A percentile compares a stretch with the other conserved stretches of the same genome.
Conservation (phyloP, 1,140 invertebrate species). For the Cotesia typhae region DNA sequence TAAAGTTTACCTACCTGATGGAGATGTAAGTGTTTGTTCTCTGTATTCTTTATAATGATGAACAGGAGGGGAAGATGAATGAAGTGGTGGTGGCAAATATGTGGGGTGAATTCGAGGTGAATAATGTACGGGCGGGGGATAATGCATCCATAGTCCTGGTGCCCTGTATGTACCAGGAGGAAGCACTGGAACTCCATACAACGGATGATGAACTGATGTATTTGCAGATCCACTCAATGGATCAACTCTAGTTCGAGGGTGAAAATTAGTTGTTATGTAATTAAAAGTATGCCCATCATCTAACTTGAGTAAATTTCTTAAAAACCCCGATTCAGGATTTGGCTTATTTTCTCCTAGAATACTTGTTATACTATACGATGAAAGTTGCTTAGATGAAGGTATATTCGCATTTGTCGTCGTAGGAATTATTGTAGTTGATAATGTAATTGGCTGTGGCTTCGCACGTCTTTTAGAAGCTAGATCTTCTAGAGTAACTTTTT, state of each 20-base stretch:
- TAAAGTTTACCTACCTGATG: slow-evolving; percentile 54
- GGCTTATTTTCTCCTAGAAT: slow-evolving; percentile 71
- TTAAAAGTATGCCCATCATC: slow-evolving; percentile 60
- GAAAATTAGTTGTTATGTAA: slow-evolving; percentile 60
- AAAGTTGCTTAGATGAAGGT: slow-evolving; percentile 67
- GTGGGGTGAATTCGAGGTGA: slow-evolving; percentile 58
- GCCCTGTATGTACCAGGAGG: slow-evolving; percentile 64
- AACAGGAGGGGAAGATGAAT: slow-evolving; percentile 58
- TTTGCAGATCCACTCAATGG: slow-evolving; percentile 55
- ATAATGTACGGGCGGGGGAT: slow-evolving; percentile 65
- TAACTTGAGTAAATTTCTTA: slow-evolving; percentile 62
- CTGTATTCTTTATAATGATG: slow-evolving; percentile 65
- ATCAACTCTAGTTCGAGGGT: slow-evolving; percentile 56
- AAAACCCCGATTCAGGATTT: slow-evolving; percentile 58
- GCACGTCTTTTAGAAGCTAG: slow-evolving; percentile 62
- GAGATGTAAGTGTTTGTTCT: slow-evolving; percentile 64
- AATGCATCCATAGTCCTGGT: slow-evolving; percentile 66
- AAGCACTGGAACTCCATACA: slow-evolving; percentile 61
- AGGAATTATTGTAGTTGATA: slow-evolving; percentile 41
- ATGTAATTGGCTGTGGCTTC: slow-evolving; percentile 55
- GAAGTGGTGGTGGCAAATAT: slow-evolving; percentile 57
- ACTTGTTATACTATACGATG: slow-evolving; percentile 82
- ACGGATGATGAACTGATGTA: slow-evolving; percentile 56
- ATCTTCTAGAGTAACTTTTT: slow-evolving; percentile 77
- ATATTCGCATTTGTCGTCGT: slow-evolving; percentile 46